Conservation (phyloP, 2,797 vertebrate species). For the Decapterus maruadsi region DNA sequence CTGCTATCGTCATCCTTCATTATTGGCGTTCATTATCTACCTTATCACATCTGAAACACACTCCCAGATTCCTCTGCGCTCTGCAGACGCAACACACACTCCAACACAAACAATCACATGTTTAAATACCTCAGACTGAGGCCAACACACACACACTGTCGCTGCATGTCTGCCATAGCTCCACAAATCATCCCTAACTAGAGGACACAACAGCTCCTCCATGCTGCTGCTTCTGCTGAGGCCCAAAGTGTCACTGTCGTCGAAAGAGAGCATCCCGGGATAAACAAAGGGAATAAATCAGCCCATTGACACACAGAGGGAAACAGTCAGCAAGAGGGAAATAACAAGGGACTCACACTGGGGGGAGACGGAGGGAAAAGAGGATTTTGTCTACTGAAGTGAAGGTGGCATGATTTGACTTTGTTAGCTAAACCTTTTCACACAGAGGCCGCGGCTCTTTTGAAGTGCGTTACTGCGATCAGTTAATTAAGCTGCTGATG, state of each 20-base stretch:
- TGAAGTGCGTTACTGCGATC: constrained; percentile 61
- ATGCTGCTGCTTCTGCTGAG: constrained; percentile 28
- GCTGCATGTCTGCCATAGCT: constrained; percentile 44
- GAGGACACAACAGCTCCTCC: constrained; percentile 38
- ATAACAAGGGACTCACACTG: constrained; percentile 50
- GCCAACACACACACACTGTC: constrained; percentile 19
- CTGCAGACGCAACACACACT: constrained; percentile 19
- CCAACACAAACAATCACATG: constrained; percentile 50
- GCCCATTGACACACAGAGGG: constrained; percentile 42
- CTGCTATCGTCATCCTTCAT: constrained; percentile 46
- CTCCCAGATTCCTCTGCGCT: constrained; percentile 68
- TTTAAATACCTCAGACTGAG: constrained; percentile 41
- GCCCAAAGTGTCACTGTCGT: constrained; percentile 30
- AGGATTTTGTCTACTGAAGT: constrained; percentile 46
- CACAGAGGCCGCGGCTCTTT: constrained; percentile 44
- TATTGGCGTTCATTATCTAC: constrained; percentile 61
- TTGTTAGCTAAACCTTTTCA: constrained; percentile 71
- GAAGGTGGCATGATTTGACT: constrained; percentile 67
- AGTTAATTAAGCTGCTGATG: constrained; percentile 77
- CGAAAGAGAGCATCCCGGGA: constrained; percentile 45
- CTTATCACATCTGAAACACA: constrained; percentile 66
- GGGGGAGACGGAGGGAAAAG: constrained; percentile 16
- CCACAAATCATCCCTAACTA: constrained; percentile 61
- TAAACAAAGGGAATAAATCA: constrained; percentile 58
- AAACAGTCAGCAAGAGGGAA: constrained; percentile 48